phyloP scores from a whole-genome alignment of 1,140 invertebrate genomes.

The Drosophila pseudoobscura region DNA sequence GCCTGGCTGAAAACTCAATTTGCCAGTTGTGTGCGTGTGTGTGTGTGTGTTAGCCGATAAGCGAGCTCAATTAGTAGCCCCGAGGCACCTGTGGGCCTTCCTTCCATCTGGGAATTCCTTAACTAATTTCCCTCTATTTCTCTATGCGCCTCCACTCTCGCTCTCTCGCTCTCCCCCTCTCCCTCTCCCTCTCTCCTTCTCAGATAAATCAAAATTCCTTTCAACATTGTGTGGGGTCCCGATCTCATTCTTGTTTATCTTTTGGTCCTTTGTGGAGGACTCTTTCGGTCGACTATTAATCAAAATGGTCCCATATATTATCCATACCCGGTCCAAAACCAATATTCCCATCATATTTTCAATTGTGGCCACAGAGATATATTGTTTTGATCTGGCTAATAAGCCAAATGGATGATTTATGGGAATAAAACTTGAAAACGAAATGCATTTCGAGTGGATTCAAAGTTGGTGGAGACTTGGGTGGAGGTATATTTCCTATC shows the following conservation, averaged over 20 bases:
- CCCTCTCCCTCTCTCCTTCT: neutral
- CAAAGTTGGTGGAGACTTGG: no score
- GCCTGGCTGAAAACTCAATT: conserved; percentile 68
- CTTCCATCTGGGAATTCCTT: conserved; percentile 43
- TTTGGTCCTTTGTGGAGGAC: conserved; percentile 29
- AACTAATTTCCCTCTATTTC: conserved; percentile 60
- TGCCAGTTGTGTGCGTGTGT: conserved; percentile 47
- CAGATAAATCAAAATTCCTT: conserved; percentile 71
- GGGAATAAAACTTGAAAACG: no score
- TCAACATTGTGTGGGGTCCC: conserved; percentile 59
- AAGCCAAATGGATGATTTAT: neutral
- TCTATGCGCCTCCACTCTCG: conserved; percentile 2
- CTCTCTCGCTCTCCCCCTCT: neutral
- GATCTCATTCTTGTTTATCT: conserved; percentile 5
- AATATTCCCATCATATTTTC: conserved; percentile 51
- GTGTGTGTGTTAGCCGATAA: conserved; percentile 23
- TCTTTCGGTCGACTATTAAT: conserved; percentile 56
- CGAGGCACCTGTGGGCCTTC: conserved; percentile 46
- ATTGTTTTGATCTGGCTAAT: conserved; percentile 32
- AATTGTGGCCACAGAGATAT: conserved; percentile 45
- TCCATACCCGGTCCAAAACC: no score
- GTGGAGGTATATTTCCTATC: no score
- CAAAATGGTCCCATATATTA: conserved; percentile 56
- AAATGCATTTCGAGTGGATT: no score
- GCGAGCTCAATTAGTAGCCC: conserved; percentile 63